These are phyloP conservation scores for Brenthis daphne DNA, from an alignment of 2,888 invertebrate species.

Conservation along the genomic window DNA sequence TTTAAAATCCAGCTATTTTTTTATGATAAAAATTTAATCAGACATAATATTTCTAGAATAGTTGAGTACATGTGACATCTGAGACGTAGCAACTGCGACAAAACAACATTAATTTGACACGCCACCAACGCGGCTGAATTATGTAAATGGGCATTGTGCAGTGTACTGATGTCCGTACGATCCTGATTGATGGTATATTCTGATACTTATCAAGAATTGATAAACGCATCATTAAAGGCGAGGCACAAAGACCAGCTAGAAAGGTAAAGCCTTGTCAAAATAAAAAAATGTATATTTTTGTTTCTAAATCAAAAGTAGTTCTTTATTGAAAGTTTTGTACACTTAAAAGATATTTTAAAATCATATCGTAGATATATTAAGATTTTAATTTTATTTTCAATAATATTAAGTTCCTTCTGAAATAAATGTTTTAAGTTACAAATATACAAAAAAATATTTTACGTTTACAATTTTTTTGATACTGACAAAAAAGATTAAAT, in stretches of 20 bases:
- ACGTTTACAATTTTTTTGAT: too few relatives aligned
- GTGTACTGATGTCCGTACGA: constrained; percentile 61
- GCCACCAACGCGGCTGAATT: constrained; percentile 63
- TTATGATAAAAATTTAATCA: background rate
- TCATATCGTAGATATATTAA: too few relatives aligned
- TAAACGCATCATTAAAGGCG: constrained; percentile 49
- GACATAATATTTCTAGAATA: background rate
- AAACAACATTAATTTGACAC: constrained; percentile 40
- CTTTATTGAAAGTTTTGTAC: too few relatives aligned
- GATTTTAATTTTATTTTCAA: too few relatives aligned
- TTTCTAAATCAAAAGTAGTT: background rate
- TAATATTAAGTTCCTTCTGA: too few relatives aligned
- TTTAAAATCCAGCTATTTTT: background rate
- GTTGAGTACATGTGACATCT: constrained; percentile 1
- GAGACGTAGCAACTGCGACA: constrained; percentile 23
- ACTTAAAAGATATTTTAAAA: too few relatives aligned
- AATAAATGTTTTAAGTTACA: too few relatives aligned
- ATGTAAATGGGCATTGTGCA: constrained; percentile 70
- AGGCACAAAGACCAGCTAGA: constrained; percentile 39
- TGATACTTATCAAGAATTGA: constrained; percentile 46
- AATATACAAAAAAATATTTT: too few relatives aligned
- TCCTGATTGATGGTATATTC: constrained; percentile 71
- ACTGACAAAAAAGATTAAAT: too few relatives aligned
- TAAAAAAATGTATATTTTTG: background rate
- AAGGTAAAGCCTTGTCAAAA: constrained; percentile 38